Conservation (phyloP, 2,797 vertebrate genomes). For the Coranthus polyacanthus region DNA sequence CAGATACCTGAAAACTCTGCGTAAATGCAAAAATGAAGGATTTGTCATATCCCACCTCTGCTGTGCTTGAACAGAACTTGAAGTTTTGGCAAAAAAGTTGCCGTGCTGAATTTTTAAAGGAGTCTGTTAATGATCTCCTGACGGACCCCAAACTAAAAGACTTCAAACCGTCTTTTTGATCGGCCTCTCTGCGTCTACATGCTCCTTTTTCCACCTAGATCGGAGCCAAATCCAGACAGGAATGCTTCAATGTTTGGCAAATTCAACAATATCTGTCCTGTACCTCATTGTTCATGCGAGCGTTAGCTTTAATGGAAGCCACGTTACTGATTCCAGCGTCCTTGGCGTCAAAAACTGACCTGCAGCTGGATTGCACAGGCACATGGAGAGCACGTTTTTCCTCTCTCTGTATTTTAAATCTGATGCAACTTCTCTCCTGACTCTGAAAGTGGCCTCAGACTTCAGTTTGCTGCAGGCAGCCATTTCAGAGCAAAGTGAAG, state of each 20-base stretch:
- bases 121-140: too few species aligned
- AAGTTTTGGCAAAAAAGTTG: too few species aligned
- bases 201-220: neutral
- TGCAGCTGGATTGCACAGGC: slow-evolving; percentile 51
- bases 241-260: neutral
- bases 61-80: too few species aligned
- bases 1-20: too few species aligned
- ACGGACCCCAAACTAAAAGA: too few species aligned
- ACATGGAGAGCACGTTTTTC: slow-evolving; percentile 10
- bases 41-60: too few species aligned
- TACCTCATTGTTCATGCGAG: neutral
- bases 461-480: slow-evolving; percentile 28
- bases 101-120: too few species aligned
- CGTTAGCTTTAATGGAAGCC: neutral
- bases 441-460: slow-evolving; percentile 44
- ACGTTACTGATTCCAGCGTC: neutral
- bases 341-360: slow-evolving; percentile 5
- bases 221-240: neutral
- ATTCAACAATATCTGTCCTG: neutral
- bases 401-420: slow-evolving; percentile 19
- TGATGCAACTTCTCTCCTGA: slow-evolving; percentile 72
- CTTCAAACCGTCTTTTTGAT: neutral
- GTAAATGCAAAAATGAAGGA: too few species aligned
- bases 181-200: neutral
- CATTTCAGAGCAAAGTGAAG: slow-evolving; percentile 53